These are phyloP conservation scores for Tethea ocularis DNA, from an alignment of 2,888 invertebrate species.

Conservation along the genomic window DNA sequence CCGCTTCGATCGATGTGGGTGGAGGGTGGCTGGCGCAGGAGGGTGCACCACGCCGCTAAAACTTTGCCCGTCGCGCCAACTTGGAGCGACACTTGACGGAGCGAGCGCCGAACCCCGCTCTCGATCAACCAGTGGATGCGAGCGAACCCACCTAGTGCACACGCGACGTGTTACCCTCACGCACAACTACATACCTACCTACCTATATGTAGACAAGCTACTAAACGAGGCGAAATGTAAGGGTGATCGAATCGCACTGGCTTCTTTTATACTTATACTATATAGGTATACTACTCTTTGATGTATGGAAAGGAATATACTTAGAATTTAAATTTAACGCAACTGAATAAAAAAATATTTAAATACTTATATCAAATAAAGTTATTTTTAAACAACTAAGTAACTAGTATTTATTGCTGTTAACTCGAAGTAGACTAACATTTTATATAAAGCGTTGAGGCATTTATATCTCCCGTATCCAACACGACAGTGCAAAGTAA, in stretches of 20 bases:
- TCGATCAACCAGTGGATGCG: conserved; percentile 72
- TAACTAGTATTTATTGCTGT: too few species aligned
- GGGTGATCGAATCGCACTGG: conserved; percentile 9
- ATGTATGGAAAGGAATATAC: not conserved
- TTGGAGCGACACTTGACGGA: conserved; percentile 65
- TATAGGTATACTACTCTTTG: conserved; percentile 5
- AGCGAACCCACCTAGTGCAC: conserved; percentile 32
- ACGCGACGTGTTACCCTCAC: conserved; percentile 21
- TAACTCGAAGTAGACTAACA: not conserved
- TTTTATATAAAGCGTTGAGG: not conserved
- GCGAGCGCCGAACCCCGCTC: conserved; percentile 43
- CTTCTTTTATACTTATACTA: not conserved
- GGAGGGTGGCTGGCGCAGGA: conserved; percentile 33
- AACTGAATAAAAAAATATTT: not conserved
- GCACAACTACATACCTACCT: conserved; percentile 3
- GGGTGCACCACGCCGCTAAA: conserved; percentile 56
- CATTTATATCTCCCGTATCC: not conserved
- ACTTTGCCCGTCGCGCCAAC: conserved; percentile 67
- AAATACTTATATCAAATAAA: too few species aligned
- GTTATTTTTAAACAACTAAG: too few species aligned
- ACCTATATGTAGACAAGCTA: not conserved
- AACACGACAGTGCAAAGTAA: not conserved
- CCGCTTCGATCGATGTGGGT: conserved; percentile 69
- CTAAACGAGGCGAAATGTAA: conserved; percentile 7
- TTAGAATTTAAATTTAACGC: not conserved